Evolutionary conservation across 1,140 invertebrate genomes (phyloP).

Genomic region (Drosophila miranda): DNA sequence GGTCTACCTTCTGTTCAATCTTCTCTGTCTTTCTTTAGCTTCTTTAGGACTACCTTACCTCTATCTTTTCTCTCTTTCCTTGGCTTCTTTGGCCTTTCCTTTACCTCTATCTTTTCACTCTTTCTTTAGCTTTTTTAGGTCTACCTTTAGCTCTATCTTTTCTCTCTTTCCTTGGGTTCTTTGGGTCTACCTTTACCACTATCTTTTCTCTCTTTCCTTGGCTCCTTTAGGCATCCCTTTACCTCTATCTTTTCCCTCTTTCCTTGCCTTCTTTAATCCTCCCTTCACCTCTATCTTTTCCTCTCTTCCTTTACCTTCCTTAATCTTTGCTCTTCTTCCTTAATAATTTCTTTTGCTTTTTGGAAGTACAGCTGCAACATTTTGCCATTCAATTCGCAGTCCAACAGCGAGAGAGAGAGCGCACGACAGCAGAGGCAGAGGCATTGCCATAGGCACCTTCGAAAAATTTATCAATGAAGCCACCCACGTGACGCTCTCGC

Average conservation of each 20-base stretch:
- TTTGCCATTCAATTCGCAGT: constrained; percentile 79
- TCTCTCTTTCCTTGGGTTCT: neutral
- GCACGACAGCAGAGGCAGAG: neutral
- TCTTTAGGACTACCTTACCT: neutral
- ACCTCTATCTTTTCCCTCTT: too few relatives aligned
- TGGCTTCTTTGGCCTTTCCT: neutral
- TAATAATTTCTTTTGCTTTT: constrained; percentile 3
- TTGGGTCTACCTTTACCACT: neutral
- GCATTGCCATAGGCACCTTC: too few relatives aligned
- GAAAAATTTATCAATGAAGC: constrained; percentile 78
- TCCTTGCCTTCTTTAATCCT: too few relatives aligned
- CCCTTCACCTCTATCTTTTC: constrained; percentile 5
- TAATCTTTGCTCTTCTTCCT: constrained; percentile 26
- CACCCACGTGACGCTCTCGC: constrained; percentile 57
- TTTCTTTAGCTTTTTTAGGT: neutral
- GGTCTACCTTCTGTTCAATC: too few relatives aligned
- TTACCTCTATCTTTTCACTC: too few relatives aligned
- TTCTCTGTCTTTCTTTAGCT: neutral
- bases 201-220: neutral
- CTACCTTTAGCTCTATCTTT: constrained; percentile 9
- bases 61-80: neutral
- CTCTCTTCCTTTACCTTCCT: constrained; percentile 2
- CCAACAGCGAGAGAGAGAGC: constrained; percentile 26
- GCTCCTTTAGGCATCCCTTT: too few relatives aligned
- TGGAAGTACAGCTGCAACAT: constrained; percentile 61